Conservation (phyloP, 1,140 invertebrate genomes). For the Onthophagus taurus region DNA sequence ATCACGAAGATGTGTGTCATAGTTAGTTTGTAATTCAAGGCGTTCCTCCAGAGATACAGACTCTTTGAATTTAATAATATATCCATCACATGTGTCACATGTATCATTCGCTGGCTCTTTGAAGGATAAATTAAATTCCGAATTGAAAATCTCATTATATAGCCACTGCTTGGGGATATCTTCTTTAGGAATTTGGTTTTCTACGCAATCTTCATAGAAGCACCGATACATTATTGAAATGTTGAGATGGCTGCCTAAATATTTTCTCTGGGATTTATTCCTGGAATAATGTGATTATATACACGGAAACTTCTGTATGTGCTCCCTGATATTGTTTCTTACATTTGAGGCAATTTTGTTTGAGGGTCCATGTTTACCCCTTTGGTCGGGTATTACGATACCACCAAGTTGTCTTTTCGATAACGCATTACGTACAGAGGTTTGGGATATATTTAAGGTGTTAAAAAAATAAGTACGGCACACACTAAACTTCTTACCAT, state of each 20-base stretch:
- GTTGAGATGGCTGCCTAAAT: constrained; percentile 13
- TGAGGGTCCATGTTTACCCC: no score
- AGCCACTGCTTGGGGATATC: constrained; percentile 14
- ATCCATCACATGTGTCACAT: constrained; percentile 13
- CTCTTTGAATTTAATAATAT: constrained; percentile 16
- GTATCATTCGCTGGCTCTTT: constrained; percentile 13
- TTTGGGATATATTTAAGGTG: no score
- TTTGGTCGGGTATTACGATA: no score
- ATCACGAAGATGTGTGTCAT: constrained; percentile 12
- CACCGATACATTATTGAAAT: constrained; percentile 12
- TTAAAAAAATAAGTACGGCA: no score
- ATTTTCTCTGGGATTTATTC: no score
- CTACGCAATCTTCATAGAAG: constrained; percentile 12
- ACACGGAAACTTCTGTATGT: no score
- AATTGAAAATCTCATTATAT: constrained; percentile 14
- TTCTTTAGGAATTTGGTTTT: constrained; percentile 14
- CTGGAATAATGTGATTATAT: no score
- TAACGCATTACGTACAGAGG: no score
- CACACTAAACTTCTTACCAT: no score
- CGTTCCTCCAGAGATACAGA: constrained; percentile 14
- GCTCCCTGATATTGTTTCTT: no score
- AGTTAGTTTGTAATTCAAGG: constrained; percentile 13
- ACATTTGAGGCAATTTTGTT: no score
- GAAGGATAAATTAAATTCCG: constrained; percentile 17
- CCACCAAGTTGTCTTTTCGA: no score